A percentile compares a stretch with the other conserved stretches of the same genome.
These are phyloP conservation scores for Thalassophryne amazonica DNA, from an alignment of 2,797 vertebrate genomes.

Conservation along the genomic window DNA sequence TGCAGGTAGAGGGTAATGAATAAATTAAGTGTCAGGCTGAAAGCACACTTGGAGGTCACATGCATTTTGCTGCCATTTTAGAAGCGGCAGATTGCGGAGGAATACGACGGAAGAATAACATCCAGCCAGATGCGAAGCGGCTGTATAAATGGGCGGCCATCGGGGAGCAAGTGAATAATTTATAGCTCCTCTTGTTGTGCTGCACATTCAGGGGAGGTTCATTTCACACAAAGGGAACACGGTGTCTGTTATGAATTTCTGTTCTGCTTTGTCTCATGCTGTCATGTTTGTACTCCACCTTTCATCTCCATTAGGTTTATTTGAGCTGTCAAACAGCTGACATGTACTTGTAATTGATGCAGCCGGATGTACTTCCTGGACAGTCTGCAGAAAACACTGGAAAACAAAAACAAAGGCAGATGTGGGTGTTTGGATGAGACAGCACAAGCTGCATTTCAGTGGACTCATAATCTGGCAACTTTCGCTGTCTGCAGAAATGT, in stretches of 20 bases:
- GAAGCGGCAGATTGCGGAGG: conserved; percentile 44
- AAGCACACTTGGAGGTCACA: conserved; percentile 57
- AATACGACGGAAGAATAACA: conserved; percentile 45
- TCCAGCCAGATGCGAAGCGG: conserved; percentile 51
- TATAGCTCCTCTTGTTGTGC: conserved; percentile 57
- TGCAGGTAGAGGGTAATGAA: conserved; percentile 50
- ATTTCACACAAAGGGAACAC: conserved; percentile 61
- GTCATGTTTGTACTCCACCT: conserved; percentile 20
- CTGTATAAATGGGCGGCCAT: conserved; percentile 62
- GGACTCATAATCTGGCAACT: conserved; percentile 16
- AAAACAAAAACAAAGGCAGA: not conserved
- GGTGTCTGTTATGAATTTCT: conserved; percentile 35
- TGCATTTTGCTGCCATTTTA: conserved; percentile 64
- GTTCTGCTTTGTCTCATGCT: conserved; percentile 20
- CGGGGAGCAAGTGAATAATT: conserved; percentile 71
- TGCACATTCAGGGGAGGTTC: conserved; percentile 54
- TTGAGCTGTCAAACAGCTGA: conserved; percentile 28
- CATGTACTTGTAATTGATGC: conserved; percentile 27
- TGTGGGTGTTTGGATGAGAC: conserved; percentile 19
- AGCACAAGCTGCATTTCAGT: conserved; percentile 10
- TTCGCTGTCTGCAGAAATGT: conserved; percentile 29
- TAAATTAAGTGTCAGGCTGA: conserved; percentile 67
- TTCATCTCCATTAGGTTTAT: conserved; percentile 24
- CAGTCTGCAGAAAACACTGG: not conserved
- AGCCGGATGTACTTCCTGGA: conserved; percentile 1